These are phyloP conservation scores for Microctonus hyperodae DNA, from an alignment of 2,888 invertebrate species.

Conservation along the genomic window DNA sequence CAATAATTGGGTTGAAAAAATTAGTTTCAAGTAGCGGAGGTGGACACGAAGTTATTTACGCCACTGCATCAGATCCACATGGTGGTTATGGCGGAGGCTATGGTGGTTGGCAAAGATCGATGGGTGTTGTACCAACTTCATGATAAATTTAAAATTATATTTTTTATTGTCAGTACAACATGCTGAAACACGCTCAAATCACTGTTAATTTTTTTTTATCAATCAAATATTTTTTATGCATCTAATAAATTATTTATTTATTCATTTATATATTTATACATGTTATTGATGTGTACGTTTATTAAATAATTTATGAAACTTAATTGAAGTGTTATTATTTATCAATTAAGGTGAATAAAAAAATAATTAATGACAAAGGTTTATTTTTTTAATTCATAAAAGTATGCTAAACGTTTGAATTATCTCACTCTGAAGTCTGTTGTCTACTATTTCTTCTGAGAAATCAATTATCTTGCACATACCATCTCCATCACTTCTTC, in stretches of 20 bases:
- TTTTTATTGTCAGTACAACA: conserved; percentile 14
- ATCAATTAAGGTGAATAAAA: neutral
- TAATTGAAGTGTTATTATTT: conserved; percentile 19
- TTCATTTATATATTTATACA: conserved; percentile 32
- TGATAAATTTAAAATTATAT: no score
- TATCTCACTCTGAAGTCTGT: conserved; percentile 3
- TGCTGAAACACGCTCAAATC: conserved; percentile 21
- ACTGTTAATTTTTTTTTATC: neutral
- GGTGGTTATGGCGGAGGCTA: conserved; percentile 58
- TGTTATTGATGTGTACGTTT: neutral
- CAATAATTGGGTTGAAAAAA: conserved; percentile 72
- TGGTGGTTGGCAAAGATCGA: conserved; percentile 59
- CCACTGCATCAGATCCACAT: conserved; percentile 62
- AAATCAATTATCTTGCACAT: conserved; percentile 14
- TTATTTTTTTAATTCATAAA: neutral
- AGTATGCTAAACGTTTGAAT: neutral
- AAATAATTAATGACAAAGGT: neutral
- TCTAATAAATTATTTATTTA: conserved; percentile 30
- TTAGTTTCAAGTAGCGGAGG: conserved; percentile 65
- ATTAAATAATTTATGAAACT: neutral
- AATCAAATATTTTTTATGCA: no score
- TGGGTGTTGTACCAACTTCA: conserved; percentile 49
- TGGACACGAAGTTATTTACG: conserved; percentile 68
- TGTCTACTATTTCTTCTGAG: neutral
- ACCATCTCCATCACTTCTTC: neutral